Base-by-base conservation (phyloP, 35 echinoderm and acorn worm species). In the Stichopus chloronotus region DNA sequence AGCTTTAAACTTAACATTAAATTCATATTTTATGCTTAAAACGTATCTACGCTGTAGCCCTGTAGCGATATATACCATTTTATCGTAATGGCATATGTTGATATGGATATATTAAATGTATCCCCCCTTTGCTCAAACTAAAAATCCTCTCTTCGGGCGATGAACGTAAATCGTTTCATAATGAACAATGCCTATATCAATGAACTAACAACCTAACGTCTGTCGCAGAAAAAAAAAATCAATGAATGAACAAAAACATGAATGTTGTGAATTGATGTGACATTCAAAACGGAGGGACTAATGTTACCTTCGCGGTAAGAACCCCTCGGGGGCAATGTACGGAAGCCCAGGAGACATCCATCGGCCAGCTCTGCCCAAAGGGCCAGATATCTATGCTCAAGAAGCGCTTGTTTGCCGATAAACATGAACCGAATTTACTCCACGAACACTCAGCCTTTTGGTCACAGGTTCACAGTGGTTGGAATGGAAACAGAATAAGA, bases 191-290 rank as follows among this genome's bases (percentile, higher is more conserved):
- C 22, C 69, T 74, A 43, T 43, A 74, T 20, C 69, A 21, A 74
- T 74, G 11, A n/a, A 14, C 69, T 20, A 19, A 74, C 17, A 74
- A 74, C 69, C 69, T 16, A 74, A 74, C 69, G 69, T 16, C 69
- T 74, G 69, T 74, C 69, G 13, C 30, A 65, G 19, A 74, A 74
- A 65, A 74, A 65, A 74, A 85, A 85, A 58, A 85, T 85, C 55
- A 53, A 85, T 85, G 54, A 59, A 58, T 20, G 82, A 74, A 74
- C 17, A 74, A 74, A 74, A 74, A 14, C 12, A 14, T n/a, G 69
- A 58, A 85, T 85, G 53, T 85, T 85, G 82, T 59, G 57, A 59
- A 85, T 84, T 56, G 19, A 85, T n/a, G 52, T 52, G 4, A 58
- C 82, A 21, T 85, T 5, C 57, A 58, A 53, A 85, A 58, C 82